Percentiles rank a stretch among this genome's conserved stretches.
Conservation (phyloP, 1,140 invertebrate genomes). For the Tetragnatha versicolor region DNA sequence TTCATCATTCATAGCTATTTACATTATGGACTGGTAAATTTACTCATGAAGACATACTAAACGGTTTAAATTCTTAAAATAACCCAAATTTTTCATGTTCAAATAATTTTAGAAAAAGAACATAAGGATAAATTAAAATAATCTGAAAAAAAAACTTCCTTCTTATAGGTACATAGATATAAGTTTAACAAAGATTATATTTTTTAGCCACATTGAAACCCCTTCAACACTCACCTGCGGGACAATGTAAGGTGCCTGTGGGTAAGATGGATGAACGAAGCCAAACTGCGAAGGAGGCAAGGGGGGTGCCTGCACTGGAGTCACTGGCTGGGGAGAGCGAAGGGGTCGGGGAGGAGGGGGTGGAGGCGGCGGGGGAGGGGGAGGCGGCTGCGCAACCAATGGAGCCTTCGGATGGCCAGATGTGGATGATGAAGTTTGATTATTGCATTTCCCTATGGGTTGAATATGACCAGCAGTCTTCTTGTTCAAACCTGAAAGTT, state of each 20-base stretch:
- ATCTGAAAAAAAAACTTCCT: no score
- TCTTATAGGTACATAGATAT: no score
- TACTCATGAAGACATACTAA: background rate
- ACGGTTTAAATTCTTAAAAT: background rate
- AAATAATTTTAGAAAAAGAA: background rate
- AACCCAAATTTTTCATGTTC: background rate
- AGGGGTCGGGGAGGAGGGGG: conserved; percentile 22
- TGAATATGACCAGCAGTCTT: background rate
- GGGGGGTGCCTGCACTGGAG: background rate
- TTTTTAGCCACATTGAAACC: no score
- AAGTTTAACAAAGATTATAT: no score
- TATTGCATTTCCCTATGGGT: conserved; percentile 20
- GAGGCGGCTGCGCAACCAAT: conserved; percentile 17
- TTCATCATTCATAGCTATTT: no score
- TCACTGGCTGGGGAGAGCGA: background rate
- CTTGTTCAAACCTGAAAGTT: no score
- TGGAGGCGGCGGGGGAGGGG: conserved; percentile 38
- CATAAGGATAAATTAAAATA: background rate
- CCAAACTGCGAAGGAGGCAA: conserved; percentile 16
- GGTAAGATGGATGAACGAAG: conserved; percentile 6
- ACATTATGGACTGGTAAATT: no score
- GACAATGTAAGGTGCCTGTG: conserved; percentile 8
- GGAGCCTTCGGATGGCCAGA: background rate
- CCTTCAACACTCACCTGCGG: conserved; percentile 34
- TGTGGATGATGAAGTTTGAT: conserved; percentile 19